A percentile compares a stretch with the other conserved stretches of the same genome.
Conservation (phyloP, 2,888 invertebrate species). For the Drosophila recens region DNA sequence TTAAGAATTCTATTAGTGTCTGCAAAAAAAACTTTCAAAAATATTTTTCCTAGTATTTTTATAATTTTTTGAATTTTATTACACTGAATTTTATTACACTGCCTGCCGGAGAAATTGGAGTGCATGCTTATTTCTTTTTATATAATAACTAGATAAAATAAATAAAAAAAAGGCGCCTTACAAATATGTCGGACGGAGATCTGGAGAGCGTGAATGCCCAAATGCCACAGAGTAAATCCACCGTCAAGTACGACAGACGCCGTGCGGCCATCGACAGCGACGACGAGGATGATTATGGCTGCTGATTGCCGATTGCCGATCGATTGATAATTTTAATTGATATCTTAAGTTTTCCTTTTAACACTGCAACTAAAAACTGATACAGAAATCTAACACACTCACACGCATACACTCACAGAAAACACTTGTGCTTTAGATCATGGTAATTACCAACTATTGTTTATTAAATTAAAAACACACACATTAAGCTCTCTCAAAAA, state of each 20-base stretch:
- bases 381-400: constrained; percentile 1
- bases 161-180: constrained; percentile 2
- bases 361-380: constrained; percentile 13
- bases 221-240: constrained; percentile 91
- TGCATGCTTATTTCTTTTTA: constrained; percentile 25
- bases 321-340: constrained; percentile 10
- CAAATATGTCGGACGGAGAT: constrained; percentile 92
- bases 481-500: constrained; percentile 37
- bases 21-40: no score
- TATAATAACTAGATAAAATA: constrained; percentile 2
- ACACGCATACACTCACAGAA: not conserved
- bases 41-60: no score
- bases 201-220: constrained; percentile 95
- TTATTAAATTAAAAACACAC: constrained; percentile 71
- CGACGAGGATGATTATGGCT: constrained; percentile 88
- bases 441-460: constrained; percentile 55
- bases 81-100: constrained; percentile 25
- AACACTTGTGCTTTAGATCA: constrained; percentile 42
- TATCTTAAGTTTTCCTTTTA: constrained; percentile 38
- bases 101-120: constrained; percentile 26
- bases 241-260: constrained; percentile 96
- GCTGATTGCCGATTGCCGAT: constrained; percentile 69
- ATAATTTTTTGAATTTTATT: no score
- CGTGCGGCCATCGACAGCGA: constrained; percentile 95
- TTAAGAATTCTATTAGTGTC: no score